Evolutionary conservation across 1,140 invertebrate genomes (phyloP), one percentile per base, ranked within the genome.

Genomic region (Wasmannia auropunctata): DNA sequence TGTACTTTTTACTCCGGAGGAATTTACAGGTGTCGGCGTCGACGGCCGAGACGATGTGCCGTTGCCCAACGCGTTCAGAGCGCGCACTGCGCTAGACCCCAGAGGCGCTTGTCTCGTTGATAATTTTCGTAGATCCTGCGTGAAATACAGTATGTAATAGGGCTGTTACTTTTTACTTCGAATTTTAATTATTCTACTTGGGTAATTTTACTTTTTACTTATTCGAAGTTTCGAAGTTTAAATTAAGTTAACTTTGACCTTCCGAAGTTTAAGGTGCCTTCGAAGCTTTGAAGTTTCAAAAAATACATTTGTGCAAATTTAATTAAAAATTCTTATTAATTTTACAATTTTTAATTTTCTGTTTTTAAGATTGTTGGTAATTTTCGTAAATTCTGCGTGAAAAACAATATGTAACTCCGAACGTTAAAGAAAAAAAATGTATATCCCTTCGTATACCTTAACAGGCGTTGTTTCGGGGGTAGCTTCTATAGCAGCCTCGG

Each of bases 381-480:
- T 62, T 93, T 94, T 86, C 95, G 89, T 69, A 95, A 83, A 91
- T 95, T 95, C 95, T 95, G 72, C 1, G 69, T 10, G 43, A 46
- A 46, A 14, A 37, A 2, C 11, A 46, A 46, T 46, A 46, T 46
- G 16, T 40, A 31, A 96, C 7, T n/a, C n/a, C n/a, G n/a, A n/a
- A n/a, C n/a, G n/a, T n/a, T n/a, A n/a, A n/a, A n/a, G 43, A 46
- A 46, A 14, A 37, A 2, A 8, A 46, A 46, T 46, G 16, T 46
- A n/a, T 40, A 31, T 96, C 7, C 16, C 19, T 25, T 40, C 7
- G 11, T 28, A 40, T 96, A 96, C 97, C 92, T 97, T 97, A 0
- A 98, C 96, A 1, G 98, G 98, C 40, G 98, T 98, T 37, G 97
- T 98, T 96, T 98, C 98, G 3, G 98, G 98, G 10, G 98, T 98